These are phyloP conservation scores for Rhyacophila brunnea DNA, from an alignment of 1,140 invertebrate genomes.

Conservation along the genomic window DNA sequence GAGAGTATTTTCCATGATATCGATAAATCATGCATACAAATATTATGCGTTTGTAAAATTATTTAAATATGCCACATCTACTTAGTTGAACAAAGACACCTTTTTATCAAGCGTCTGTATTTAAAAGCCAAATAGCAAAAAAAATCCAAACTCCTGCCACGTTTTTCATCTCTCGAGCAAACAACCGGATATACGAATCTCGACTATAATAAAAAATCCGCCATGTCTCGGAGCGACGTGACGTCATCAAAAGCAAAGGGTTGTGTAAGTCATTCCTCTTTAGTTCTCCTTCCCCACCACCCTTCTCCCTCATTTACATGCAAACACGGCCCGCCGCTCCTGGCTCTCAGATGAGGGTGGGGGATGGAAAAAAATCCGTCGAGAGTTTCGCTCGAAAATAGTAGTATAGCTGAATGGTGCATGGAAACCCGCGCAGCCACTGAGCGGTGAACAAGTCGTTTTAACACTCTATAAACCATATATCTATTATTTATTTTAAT, in stretches of 20 bases:
- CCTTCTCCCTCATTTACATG: constrained; percentile 22
- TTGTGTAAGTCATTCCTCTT: constrained; percentile 12
- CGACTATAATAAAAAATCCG: background rate
- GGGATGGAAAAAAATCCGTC: constrained; percentile 7
- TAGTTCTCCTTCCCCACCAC: constrained; percentile 10
- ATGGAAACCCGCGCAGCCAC: background rate
- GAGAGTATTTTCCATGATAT: no score
- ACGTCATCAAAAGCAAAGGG: background rate
- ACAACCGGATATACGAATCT: background rate
- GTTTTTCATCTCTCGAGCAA: background rate
- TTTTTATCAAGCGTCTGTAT: no score
- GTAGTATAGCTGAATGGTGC: constrained; percentile 6
- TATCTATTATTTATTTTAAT: no score
- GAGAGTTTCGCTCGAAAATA: background rate
- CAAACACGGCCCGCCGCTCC: constrained; percentile 13
- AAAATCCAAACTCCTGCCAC: background rate
- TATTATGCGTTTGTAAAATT: no score
- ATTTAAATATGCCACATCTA: no score
- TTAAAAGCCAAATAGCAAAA: no score
- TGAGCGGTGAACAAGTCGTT: no score
- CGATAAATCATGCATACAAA: no score
- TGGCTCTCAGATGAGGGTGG: background rate
- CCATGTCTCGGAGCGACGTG: no score
- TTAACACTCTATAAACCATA: no score
- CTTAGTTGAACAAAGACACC: background rate